A percentile compares a stretch with the other conserved stretches of the same genome.
These are phyloP conservation scores for Priocnemis perturbator DNA, from an alignment of 2,888 invertebrate genomes.

Conservation along the genomic window DNA sequence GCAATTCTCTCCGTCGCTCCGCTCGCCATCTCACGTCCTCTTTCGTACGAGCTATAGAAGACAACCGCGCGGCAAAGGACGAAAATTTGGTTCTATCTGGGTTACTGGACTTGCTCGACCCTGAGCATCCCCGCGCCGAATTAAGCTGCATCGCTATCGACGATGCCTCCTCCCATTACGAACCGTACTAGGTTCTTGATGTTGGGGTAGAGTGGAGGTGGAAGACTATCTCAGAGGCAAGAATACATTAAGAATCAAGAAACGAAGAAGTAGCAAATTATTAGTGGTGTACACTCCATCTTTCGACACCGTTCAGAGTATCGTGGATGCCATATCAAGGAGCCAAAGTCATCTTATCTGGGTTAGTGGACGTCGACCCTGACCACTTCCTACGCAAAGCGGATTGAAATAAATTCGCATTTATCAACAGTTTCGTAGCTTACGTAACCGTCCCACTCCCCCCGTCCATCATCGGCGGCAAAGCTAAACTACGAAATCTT, in stretches of 20 bases:
- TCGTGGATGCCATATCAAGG: constrained; percentile 59
- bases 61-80: constrained; percentile 25
- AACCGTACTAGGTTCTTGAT: no score
- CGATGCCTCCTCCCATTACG: background rate
- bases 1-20: constrained; percentile 30
- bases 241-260: no score
- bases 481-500: constrained; percentile 24
- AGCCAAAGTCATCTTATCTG: constrained; percentile 61
- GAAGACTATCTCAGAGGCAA: no score
- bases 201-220: no score
- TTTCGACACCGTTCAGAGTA: constrained; percentile 51
- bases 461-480: constrained; percentile 2
- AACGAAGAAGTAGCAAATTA: no score
- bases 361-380: constrained; percentile 63
- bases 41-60: constrained; percentile 21
- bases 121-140: constrained; percentile 19
- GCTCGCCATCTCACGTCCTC: constrained; percentile 6
- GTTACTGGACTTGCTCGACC: constrained; percentile 53
- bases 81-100: constrained; percentile 48
- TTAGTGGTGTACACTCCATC: constrained; percentile 17
- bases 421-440: constrained; percentile 50
- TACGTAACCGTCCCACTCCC: constrained; percentile 31
- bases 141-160: background rate
- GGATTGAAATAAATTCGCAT: constrained; percentile 60
- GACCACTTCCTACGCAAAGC: constrained; percentile 60